Evolutionary conservation across 2,888 invertebrate genomes (phyloP), one percentile per base, ranked within the genome.

Genomic region (Eupeodes luniger): DNA sequence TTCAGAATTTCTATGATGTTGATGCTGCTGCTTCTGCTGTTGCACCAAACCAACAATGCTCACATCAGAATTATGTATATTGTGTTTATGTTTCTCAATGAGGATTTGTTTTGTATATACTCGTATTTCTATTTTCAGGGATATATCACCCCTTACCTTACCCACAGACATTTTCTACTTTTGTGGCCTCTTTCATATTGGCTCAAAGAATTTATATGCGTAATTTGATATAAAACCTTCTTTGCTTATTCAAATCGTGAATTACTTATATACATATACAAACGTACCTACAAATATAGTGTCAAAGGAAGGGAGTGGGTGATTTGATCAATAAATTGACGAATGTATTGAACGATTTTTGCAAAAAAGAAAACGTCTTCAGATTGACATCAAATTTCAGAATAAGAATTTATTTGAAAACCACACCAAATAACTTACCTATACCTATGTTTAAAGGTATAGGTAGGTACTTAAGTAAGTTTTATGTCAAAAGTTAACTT

Each of bases 121-220:
- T 19, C 19, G 27, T 27, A 61, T 27, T 47, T 10, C 47, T 47
- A 47, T 47, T 11, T 47, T 10, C 47, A 47, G 10, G 44, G 6
- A 44, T 57, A 14, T 34, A 40, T 40, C 40, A 40, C 40, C 40
- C 40, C 40, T 7, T 40, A 5, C 40, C 40, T 7, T 40, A 5
- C 40, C 9, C 40, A 9, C 11, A 69, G 7, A 36, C 5, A 53
- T 51, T 69, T 40, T 40, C 34, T 36, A 69, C 69, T 69, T 53
- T 53, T 69, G 16, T 69, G 53, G 51, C 53, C 51, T 53, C 69
- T 5, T 57, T n/a, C 14, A 55, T 70, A 70, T 57, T 44, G 55
- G 19, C 19, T 57, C 40, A 70, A 57, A 57, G 55, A 70, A 55
- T 70, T 70, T 72, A 59, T 72, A 47, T 72, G 59, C 72, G 72